These are phyloP conservation scores for Danio kyathit DNA, from an alignment of 2,797 vertebrate genomes.

Conservation along the genomic window DNA sequence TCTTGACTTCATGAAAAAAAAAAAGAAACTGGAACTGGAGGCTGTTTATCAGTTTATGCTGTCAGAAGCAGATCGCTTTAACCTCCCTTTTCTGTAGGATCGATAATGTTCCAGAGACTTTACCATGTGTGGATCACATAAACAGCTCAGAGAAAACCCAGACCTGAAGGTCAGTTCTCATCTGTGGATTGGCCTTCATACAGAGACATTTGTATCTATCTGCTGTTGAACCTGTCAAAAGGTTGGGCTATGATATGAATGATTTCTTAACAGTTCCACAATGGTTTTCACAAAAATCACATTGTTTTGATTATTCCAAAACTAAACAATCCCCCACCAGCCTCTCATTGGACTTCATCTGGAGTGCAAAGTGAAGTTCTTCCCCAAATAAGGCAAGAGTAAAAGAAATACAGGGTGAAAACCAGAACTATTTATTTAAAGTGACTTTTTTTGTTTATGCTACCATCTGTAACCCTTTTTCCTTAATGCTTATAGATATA, in stretches of 20 bases:
- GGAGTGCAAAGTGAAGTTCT: conserved; percentile 68
- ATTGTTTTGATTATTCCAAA: conserved; percentile 74
- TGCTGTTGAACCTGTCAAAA: conserved; percentile 73
- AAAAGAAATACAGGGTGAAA: conserved; percentile 75
- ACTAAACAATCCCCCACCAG: conserved; percentile 73
- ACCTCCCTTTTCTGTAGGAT: conserved; percentile 78
- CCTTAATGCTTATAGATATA: conserved; percentile 18
- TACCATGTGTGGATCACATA: conserved; percentile 80
- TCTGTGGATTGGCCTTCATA: conserved; percentile 78
- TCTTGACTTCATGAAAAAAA: conserved; percentile 40
- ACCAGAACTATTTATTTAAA: conserved; percentile 73
- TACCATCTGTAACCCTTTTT: conserved; percentile 70
- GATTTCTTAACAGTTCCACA: conserved; percentile 63
- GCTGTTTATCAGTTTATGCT: conserved; percentile 76
- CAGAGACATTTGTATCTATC: conserved; percentile 79
- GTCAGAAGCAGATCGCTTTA: conserved; percentile 76
- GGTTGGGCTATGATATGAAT: conserved; percentile 70
- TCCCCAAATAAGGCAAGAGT: conserved; percentile 79
- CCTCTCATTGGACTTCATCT: conserved; percentile 59
- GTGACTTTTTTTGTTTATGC: conserved; percentile 75
- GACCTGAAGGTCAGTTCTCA: conserved; percentile 70
- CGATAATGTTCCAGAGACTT: conserved; percentile 83
- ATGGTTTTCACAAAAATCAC: conserved; percentile 69
- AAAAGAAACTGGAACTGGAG: conserved; percentile 61
- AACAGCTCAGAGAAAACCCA: conserved; percentile 81